Base-by-base conservation (phyloP, 2,888 invertebrate genomes). In the Aphodius granarius region DNA sequence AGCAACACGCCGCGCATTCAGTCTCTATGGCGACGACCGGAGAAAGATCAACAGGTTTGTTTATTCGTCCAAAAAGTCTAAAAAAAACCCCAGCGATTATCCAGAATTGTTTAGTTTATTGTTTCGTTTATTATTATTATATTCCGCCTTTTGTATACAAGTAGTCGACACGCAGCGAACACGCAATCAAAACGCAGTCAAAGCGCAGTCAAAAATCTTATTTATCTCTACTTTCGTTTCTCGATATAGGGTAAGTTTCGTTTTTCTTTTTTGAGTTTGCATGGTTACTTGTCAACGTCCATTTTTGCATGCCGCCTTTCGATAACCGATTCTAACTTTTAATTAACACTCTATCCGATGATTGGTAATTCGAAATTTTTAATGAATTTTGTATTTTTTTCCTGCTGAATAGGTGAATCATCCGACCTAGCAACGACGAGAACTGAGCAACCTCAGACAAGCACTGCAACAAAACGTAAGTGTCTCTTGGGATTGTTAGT, bases 1-100 rank as follows among this genome's bases (percentile, higher is more conserved):
- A 73, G 73, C 77, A 79, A 64, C 64, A 66, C n/a, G n/a, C 64
- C 64, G 19, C 73, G 20, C 9, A 16, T 4, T 63, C 21, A 20
- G 16, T 23, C 64, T 74, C 68, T 19, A 20, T 22, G 80, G 82
- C 43, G 76, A 82, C 43, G 76, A 78, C 82, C 74, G 81, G 80
- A 79, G 81, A 81, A 76, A 76, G 80, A 71, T 43, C 43, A 9
- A 73, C 82, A 83, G 82, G 82, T 83, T 83, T 77, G 82, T 82
- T 79, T 65, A 66, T 65, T 72, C 43, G 18, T 72, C 23, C 20
- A n/a, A 18, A 62, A 72, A 62, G 43, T 72, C 63, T 20, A 19
- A 21, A 22, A 43, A 43, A 43, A 43, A 2, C 13, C 1, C 43
- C 43, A 43, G 43, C 43, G 43, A 43, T 43, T 43, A 43, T 43